These are phyloP conservation scores for Tachypleus tridentatus DNA, from an alignment of 1,140 invertebrate genomes.

Conservation along the genomic window DNA sequence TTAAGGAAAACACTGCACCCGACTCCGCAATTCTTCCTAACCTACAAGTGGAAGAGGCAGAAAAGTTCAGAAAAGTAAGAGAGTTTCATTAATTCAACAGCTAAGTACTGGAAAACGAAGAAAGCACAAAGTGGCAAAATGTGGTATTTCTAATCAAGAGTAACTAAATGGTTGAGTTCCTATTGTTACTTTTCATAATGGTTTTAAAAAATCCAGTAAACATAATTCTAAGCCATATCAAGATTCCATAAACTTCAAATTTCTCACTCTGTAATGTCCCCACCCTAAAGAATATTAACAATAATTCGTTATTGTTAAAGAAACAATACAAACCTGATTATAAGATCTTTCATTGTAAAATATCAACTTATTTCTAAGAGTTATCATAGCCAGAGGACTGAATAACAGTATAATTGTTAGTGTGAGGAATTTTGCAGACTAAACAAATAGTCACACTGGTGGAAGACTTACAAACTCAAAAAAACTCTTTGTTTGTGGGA, in stretches of 20 bases:
- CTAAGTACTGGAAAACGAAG: not conserved
- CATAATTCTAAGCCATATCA: not conserved
- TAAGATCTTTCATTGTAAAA: too few relatives aligned
- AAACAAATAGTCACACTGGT: too few relatives aligned
- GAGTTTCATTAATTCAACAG: not conserved
- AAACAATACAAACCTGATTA: too few relatives aligned
- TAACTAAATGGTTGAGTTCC: not conserved
- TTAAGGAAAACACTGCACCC: conserved; percentile 24
- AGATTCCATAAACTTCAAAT: not conserved
- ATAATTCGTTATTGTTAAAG: too few relatives aligned
- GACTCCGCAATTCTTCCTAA: conserved; percentile 25
- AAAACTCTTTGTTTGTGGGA: too few relatives aligned
- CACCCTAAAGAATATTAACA: too few relatives aligned
- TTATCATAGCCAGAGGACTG: too few relatives aligned
- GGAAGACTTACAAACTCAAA: too few relatives aligned
- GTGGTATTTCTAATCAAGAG: not conserved
- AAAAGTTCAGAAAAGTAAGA: conserved; percentile 24
- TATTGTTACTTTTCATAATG: not conserved
- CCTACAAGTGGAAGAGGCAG: conserved; percentile 24
- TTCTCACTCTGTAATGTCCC: too few relatives aligned
- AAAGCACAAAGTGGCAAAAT: not conserved
- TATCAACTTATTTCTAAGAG: too few relatives aligned
- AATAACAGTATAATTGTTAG: too few relatives aligned
- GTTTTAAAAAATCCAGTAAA: not conserved
- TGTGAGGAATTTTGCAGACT: too few relatives aligned